Base-by-base conservation (phyloP, 2,888 invertebrate species). In the Drosophila imparisetae region DNA sequence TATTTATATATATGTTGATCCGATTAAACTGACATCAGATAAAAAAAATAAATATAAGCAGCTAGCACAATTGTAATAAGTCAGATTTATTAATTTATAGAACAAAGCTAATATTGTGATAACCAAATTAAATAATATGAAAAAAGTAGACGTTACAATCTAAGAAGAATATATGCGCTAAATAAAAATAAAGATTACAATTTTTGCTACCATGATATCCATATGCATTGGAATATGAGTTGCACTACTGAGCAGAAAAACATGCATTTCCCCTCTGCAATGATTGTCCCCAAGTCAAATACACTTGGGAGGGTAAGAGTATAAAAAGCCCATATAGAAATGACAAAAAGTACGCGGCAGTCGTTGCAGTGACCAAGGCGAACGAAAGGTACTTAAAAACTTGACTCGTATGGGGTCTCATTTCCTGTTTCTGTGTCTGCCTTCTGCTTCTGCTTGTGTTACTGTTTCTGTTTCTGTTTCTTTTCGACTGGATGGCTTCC, bases 321-420 rank as follows among this genome's bases (percentile, higher is more conserved):
- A 73, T 30, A 57, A 36, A 34, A 62, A 18, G 18, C 11, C 24
- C 36, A 45, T 38, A 42, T n/a, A 64, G 53, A 61, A 65, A 61
- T 48, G 64, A 52, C 69, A 59, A 61, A 40, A 57, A 54, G 59
- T 32, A 53, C 52, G 21, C 38, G 34, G 58, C 64, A 10, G 30
- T 30, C 65, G 45, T 53, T 83, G 78, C 70, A 80, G 57, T 80
- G 70, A 59, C 69, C 72, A 82, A 80, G 69, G 70, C 75, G 69
- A 72, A 81, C 81, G 66, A 83, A 81, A 73, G 72, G 76, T 86
- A 81, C 83, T 83, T 76, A 66, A 81, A 81, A 85, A 83, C 50
- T 69, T n/a, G 38, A 81, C 68, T 77, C 34, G 72, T 57, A 75
- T 77, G 74, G 68, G 81, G 77, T 73, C 80, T 82, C 73, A 84